Base-by-base conservation (phyloP, 2,113 vertebrate species). In the Hemichromis elongatus region DNA sequence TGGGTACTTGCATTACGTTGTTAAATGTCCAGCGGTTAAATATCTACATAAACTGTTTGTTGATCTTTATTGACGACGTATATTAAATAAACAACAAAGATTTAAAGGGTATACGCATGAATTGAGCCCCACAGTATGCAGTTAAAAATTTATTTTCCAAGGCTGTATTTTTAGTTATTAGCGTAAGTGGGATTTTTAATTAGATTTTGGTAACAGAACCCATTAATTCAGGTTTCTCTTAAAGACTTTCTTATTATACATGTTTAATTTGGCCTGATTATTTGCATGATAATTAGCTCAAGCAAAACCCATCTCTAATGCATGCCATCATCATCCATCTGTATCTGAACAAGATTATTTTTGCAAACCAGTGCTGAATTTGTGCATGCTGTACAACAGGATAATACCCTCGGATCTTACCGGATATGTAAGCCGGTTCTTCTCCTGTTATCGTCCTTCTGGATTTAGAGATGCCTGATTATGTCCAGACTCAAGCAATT, bases 381-480 rank as follows among this genome's bases (percentile, higher is more conserved):
- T 83, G 73, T 79, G 47, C 42, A 47, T 66, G 53, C 70, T 82
- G 9, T 83, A 78, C 57, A 81, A 56, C 18, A 18, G 66, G 80
- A 82, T 90, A 82, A 92, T 78, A 79, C 87, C 75, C 66, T 7
- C 12, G 78, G 77, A 81, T 89, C 59, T 85, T 87, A 56, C 77
- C 19, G 61, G 79, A 88, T 86, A 63, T 87, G 79, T 90, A 85
- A 88, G 78, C 86, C 35, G 78, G 47, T 92, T 86, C 61, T 83
- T 30, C 73, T 89, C 33, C 83, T 79, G 56, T 90, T 88, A 87
- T 93, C 84, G 77, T 79, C 78, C 79, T 81, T 90, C 87, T 86
- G 83, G 86, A 81, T 90, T 84, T 84, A 54, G 81, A 89, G 86
- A 92, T 90, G 80, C 90, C 83, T 91, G 89, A 93, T 94, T 92